These are phyloP conservation scores for Spongilla lacustris DNA, from an alignment of 37 sponge, comb jelly and placozoan species.

Conservation along the genomic window DNA sequence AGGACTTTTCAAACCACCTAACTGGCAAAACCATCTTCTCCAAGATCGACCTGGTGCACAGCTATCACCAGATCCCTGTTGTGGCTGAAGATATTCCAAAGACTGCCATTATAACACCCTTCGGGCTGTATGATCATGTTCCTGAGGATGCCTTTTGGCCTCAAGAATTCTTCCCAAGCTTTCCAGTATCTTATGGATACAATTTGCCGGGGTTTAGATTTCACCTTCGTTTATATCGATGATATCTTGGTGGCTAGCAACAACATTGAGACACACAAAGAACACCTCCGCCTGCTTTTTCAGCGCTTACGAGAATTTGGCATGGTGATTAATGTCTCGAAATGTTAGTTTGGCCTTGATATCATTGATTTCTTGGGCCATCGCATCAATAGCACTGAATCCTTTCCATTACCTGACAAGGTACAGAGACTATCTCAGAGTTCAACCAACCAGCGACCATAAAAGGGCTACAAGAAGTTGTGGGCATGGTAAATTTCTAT, in stretches of 20 bases:
- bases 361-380: slow-evolving; percentile 44
- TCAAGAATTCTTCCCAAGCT: slow-evolving; percentile 45
- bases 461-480: slow-evolving; percentile 29
- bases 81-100: slow-evolving; percentile 24
- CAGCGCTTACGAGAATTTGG: slow-evolving; percentile 27
- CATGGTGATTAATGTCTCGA: slow-evolving; percentile 30
- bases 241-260: slow-evolving; percentile 49
- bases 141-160: slow-evolving; percentile 37
- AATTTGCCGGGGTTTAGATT: slow-evolving; percentile 40
- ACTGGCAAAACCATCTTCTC: slow-evolving; percentile 13
- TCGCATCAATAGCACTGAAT: slow-evolving; percentile 13
- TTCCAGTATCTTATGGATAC: slow-evolving; percentile 59
- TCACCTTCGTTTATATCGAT: slow-evolving; percentile 38
- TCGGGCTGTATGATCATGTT: slow-evolving; percentile 12
- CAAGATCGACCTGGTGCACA: slow-evolving; percentile 18
- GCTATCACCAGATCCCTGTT: slow-evolving; percentile 55
- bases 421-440: slow-evolving; percentile 26
- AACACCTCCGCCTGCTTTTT: slow-evolving; percentile 37
- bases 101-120: slow-evolving; percentile 19
- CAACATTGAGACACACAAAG: slow-evolving; percentile 14
- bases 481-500: slow-evolving; percentile 43
- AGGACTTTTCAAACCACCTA: slow-evolving; percentile 19
- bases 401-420: slow-evolving; percentile 24
- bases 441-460: slow-evolving; percentile 20
- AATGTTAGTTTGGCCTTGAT: slow-evolving; percentile 30